Conservation (phyloP, 2,888 invertebrate species). For the Rhagonycha lutea region DNA sequence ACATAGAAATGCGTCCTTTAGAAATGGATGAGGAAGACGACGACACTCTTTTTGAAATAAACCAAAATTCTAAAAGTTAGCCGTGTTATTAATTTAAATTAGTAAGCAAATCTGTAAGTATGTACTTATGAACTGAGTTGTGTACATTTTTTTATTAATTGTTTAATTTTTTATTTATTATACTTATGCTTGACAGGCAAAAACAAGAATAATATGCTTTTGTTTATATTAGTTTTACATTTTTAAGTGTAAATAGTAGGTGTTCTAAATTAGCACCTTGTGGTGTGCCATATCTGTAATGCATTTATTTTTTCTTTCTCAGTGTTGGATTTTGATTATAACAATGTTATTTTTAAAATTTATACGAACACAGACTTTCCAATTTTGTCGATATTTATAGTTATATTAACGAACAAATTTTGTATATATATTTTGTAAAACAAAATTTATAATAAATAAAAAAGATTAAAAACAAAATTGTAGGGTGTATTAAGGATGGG, state of each 20-base stretch:
- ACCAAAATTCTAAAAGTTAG: conserved; percentile 16
- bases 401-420: neutral
- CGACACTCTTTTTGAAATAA: conserved; percentile 52
- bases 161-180: neutral
- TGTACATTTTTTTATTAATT: neutral
- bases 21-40: conserved; percentile 54
- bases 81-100: neutral
- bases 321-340: neutral
- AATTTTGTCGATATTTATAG: neutral
- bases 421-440: neutral
- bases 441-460: neutral
- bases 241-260: neutral
- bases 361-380: neutral
- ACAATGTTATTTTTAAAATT: neutral
- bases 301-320: neutral
- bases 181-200: neutral
- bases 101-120: neutral
- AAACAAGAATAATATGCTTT: neutral
- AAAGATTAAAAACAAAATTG: neutral
- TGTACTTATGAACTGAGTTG: neutral
- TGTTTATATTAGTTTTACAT: neutral
- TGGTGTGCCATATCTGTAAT: neutral
- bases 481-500: neutral
- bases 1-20: conserved; percentile 54
- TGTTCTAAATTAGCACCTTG: neutral